These are phyloP conservation scores for Melipona quadrifasciata DNA, from an alignment of 1,140 invertebrate species.

Conservation along the genomic window DNA sequence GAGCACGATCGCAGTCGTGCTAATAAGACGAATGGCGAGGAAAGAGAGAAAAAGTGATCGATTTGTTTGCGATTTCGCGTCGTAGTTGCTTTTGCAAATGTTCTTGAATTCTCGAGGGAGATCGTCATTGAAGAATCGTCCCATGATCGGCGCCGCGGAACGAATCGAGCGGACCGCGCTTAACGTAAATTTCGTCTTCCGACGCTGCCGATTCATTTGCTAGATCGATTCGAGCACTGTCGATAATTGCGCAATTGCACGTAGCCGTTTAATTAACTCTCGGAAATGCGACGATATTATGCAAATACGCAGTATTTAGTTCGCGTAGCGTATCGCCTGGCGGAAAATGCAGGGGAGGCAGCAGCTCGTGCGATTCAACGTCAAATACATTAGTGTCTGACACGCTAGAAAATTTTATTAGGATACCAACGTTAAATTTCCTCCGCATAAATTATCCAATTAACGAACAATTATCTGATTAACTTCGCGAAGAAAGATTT, in stretches of 20 bases:
- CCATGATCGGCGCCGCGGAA: neutral
- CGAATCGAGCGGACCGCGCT: neutral
- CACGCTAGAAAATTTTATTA: neutral
- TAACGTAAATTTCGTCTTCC: neutral
- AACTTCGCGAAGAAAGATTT: too few relatives aligned
- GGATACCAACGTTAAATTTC: neutral
- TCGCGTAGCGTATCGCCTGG: neutral
- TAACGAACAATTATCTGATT: too few relatives aligned
- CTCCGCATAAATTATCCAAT: neutral
- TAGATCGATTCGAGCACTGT: neutral
- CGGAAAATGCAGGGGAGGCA: neutral
- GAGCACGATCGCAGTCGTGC: neutral
- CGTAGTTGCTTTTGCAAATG: too few relatives aligned
- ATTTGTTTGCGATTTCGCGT: too few relatives aligned
- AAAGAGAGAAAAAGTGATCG: neutral
- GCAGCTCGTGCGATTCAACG: neutral
- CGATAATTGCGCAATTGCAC: slow-evolving; percentile 29
- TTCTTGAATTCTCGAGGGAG: neutral
- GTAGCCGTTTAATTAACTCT: slow-evolving; percentile 28
- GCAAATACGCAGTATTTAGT: neutral
- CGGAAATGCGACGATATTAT: neutral
- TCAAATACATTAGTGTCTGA: neutral
- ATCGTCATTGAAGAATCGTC: neutral
- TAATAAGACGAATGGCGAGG: neutral
- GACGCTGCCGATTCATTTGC: neutral